Conservation (phyloP, 2,797 vertebrate species). For the Columba guinea region DNA sequence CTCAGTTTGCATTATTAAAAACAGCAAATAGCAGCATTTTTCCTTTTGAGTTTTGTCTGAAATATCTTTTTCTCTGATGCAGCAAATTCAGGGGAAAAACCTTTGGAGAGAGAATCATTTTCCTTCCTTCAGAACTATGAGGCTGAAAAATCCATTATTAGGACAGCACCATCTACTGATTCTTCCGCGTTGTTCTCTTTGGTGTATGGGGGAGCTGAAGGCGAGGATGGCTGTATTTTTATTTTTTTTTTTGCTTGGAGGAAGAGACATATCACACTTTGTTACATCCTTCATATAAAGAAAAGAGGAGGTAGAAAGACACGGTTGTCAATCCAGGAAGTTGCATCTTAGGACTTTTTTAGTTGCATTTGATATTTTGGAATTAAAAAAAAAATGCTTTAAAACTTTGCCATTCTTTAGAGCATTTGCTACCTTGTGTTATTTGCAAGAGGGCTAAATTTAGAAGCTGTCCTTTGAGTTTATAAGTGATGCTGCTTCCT, state of each 20-base stretch:
- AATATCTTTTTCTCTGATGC: background rate
- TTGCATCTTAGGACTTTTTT: background rate
- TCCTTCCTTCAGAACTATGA: background rate
- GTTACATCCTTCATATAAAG: background rate
- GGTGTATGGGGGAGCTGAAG: background rate
- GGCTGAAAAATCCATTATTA: constrained; percentile 42
- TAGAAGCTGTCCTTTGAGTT: background rate
- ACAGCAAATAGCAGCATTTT: background rate
- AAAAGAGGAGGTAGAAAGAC: background rate
- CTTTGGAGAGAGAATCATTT: background rate
- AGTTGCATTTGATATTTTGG: background rate
- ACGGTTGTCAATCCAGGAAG: background rate
- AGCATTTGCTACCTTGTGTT: background rate
- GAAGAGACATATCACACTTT: background rate
- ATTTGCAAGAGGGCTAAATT: background rate
- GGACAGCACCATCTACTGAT: constrained; percentile 62
- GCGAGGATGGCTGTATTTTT: background rate
- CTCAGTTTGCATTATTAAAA: background rate
- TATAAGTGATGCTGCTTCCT: background rate
- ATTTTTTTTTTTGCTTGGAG: background rate
- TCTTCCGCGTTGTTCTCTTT: background rate
- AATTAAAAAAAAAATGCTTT: background rate
- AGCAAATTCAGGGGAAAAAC: background rate
- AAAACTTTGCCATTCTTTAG: background rate
- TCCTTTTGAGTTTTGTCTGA: background rate